phyloP scores from a whole-genome alignment of 2,113 vertebrate species.

The Nerophis ophidion region DNA sequence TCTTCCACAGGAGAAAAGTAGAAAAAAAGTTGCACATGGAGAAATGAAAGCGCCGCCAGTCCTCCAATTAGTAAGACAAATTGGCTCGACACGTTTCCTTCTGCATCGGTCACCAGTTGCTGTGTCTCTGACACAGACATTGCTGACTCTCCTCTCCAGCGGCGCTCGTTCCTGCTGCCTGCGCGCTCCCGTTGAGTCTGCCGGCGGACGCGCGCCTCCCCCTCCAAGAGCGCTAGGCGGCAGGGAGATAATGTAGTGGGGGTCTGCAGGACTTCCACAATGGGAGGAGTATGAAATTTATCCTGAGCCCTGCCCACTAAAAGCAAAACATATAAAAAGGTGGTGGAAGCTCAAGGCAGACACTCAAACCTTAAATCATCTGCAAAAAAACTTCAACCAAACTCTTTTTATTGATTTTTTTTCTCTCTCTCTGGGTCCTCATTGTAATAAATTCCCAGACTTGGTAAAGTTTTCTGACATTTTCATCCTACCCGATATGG shows the following conservation, averaged over 20 bases:
- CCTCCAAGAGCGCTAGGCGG: constrained; percentile 35
- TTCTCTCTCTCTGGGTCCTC: neutral
- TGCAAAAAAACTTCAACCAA: constrained; percentile 26
- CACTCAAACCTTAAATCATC: constrained; percentile 54
- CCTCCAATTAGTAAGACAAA: constrained; percentile 35
- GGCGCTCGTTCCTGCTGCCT: constrained; percentile 5
- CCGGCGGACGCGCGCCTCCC: constrained; percentile 30
- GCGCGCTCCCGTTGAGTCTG: constrained; percentile 36
- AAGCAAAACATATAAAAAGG: constrained; percentile 70
- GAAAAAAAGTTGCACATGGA: constrained; percentile 15
- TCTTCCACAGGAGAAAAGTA: constrained; percentile 18
- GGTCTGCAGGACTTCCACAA: constrained; percentile 66
- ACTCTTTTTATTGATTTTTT: constrained; percentile 4
- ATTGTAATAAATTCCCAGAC: constrained; percentile 17
- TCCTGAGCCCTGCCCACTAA: constrained; percentile 71
- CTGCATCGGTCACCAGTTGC: constrained; percentile 44
- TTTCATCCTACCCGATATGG: constrained; percentile 28
- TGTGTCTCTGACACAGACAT: neutral
- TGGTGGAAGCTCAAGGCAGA: constrained; percentile 44
- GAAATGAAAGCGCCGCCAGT: constrained; percentile 26
- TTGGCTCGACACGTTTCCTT: constrained; percentile 24
- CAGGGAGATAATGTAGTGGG: constrained; percentile 51
- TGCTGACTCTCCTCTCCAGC: constrained; percentile 9
- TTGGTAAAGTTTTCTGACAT: constrained; percentile 19
- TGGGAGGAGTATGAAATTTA: constrained; percentile 74